Evolutionary conservation across 2,113 vertebrate species (phyloP).

Genomic region (Psammodynastes pulverulentus): DNA sequence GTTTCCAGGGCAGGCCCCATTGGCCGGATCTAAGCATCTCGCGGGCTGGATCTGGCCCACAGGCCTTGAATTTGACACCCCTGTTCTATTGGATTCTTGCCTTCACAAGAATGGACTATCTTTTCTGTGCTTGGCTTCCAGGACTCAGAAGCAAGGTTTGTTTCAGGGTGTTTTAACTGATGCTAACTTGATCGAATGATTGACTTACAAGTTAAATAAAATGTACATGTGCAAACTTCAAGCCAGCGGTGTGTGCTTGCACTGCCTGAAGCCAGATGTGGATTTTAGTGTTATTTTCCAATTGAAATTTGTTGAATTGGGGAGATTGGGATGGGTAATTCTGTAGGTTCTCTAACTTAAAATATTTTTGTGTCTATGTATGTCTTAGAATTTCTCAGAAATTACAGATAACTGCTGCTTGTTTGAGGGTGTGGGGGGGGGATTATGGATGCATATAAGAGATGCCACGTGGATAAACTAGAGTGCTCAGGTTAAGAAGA

Average conservation of each 20-base stretch:
- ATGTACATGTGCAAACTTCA: background rate
- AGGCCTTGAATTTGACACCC: too few relatives aligned
- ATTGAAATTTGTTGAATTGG: background rate
- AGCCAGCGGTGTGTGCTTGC: background rate
- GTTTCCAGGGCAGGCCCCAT: too few relatives aligned
- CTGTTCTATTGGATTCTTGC: accelerated
- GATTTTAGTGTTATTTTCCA: background rate
- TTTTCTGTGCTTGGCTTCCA: accelerated
- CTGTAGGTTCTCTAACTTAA: background rate
- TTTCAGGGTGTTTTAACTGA: background rate
- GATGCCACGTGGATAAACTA: background rate
- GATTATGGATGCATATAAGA: background rate
- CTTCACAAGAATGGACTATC: background rate
- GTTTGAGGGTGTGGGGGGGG: background rate
- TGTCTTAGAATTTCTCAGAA: background rate
- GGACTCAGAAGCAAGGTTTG: background rate
- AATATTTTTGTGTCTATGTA: background rate
- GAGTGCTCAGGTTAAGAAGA: background rate
- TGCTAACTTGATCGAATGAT: background rate
- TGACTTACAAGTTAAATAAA: background rate
- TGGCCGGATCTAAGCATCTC: too few relatives aligned
- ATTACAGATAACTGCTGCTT: background rate
- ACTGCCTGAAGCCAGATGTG: background rate
- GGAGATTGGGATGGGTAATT: background rate
- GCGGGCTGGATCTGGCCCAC: too few relatives aligned